Evolutionary conservation across 1,140 invertebrate genomes (phyloP), one percentile per base, ranked within the genome.

Genomic region (Hylaeus anthracinus): DNA sequence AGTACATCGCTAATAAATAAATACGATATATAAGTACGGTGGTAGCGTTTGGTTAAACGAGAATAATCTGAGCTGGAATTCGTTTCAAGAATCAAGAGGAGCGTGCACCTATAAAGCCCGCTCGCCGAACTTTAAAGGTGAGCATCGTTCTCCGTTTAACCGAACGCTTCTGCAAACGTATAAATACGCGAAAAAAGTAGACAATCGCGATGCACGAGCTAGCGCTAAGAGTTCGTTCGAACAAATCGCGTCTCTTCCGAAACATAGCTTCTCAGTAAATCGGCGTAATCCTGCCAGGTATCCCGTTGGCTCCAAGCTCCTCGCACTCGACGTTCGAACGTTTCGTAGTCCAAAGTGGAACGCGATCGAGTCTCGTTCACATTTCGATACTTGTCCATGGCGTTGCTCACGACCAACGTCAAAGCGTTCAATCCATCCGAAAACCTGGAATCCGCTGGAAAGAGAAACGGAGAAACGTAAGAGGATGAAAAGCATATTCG

Each of bases 241-340:
- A 55, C 2, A 26, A 2, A n/a, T 26, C 72, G 64, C n/a, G 64
- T 81, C 65, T 92, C 91, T 71, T 92, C 91, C 6, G 78, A 55
- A 5, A 87, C 58, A 53, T 91, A 92, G 69, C 69, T 88, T 43
- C 86, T 90, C 71, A 92, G 88, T 39, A 92, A 65, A 51, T 79
- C 73, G 39, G 76, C 37, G 26, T 90, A 91, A 77, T 90, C 86
- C 2, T 70, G 66, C 90, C 88, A 90, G 26, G 88, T 73, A 26
- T 90, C 86, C 2, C 82, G 69, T 9, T 51, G 64, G 43, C 43
- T 51, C 9, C 90, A 61, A 6, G 72, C 75, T 15, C 82, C 86
- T 48, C 48, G 65, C 6, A 89, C 37, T 39, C 86, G 84, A 81
- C 91, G 92, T 6, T 41, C 77, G 39, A 10, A 85, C 2, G 9